Percentiles rank a stretch among this genome's conserved stretches.
These are phyloP conservation scores for Rhinatrema bivittatum DNA, from an alignment of 2,797 vertebrate genomes.

Conservation along the genomic window DNA sequence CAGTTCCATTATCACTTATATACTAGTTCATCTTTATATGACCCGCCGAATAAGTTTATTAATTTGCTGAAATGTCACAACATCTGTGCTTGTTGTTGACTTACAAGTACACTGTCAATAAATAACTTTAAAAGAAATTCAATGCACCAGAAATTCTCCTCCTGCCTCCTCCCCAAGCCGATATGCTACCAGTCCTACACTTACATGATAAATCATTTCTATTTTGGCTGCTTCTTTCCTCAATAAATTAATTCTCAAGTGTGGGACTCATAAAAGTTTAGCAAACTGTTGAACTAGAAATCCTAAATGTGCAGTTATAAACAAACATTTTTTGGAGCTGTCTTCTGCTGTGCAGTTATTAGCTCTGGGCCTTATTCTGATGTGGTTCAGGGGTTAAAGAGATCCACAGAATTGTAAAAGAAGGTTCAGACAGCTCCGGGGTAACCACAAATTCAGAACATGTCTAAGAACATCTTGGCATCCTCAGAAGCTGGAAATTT, in stretches of 20 bases:
- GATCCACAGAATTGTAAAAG: constrained; percentile 21
- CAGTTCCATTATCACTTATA: too few relatives aligned
- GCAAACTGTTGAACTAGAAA: neutral
- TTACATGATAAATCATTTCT: constrained; percentile 10
- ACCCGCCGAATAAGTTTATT: too few relatives aligned
- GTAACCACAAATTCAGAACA: constrained; percentile 39
- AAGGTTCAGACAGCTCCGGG: constrained; percentile 20
- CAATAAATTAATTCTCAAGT: neutral
- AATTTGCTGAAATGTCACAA: too few relatives aligned
- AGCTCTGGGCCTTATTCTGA: constrained; percentile 16
- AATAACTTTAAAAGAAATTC: too few relatives aligned
- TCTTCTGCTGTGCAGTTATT: neutral
- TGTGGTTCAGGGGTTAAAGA: constrained; percentile 35
- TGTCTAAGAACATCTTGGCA: constrained; percentile 22
- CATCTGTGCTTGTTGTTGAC: too few relatives aligned
- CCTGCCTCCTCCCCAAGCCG: too few relatives aligned
- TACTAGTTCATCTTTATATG: too few relatives aligned
- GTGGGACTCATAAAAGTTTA: neutral
- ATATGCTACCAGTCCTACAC: too few relatives aligned
- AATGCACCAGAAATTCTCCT: too few relatives aligned
- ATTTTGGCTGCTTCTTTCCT: neutral
- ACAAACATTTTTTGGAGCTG: neutral
- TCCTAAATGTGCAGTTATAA: neutral
- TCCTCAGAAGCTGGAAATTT: constrained; percentile 13
- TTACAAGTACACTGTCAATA: too few relatives aligned